phyloP scores from a whole-genome alignment of 2,888 invertebrate species.

The Stenodera caucasica region DNA sequence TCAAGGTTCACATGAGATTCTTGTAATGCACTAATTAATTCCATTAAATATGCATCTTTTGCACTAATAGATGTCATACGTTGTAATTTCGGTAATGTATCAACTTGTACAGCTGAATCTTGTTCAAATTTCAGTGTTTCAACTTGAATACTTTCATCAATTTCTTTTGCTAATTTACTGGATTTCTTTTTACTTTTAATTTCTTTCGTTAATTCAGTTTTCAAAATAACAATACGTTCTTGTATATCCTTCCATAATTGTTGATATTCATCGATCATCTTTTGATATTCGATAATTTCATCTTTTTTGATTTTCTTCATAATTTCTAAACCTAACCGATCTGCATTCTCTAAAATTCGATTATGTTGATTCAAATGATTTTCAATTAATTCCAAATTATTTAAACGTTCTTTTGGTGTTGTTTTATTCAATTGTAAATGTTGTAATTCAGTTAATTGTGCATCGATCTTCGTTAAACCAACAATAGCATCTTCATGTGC shows the following conservation, averaged over 20 bases:
- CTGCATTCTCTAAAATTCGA: constrained; percentile 60
- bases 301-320: constrained; percentile 62
- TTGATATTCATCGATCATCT: constrained; percentile 69
- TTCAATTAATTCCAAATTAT: constrained; percentile 60
- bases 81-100: constrained; percentile 67
- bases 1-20: constrained; percentile 72
- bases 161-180: constrained; percentile 50
- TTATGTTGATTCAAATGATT: constrained; percentile 60
- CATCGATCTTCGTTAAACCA: constrained; percentile 71
- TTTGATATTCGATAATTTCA: constrained; percentile 61
- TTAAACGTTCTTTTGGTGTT: constrained; percentile 53
- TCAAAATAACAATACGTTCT: constrained; percentile 57
- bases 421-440: constrained; percentile 60
- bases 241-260: constrained; percentile 65
- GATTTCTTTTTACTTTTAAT: constrained; percentile 37
- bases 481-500: constrained; percentile 74
- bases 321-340: constrained; percentile 63
- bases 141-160: constrained; percentile 67
- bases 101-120: constrained; percentile 79
- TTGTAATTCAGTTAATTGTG: constrained; percentile 69
- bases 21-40: constrained; percentile 71
- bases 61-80: constrained; percentile 74
- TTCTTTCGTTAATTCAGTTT: constrained; percentile 52
- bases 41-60: constrained; percentile 79
- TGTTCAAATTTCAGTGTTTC: constrained; percentile 76